Conservation (phyloP, 1,140 invertebrate species). For the Amyelois transitella region DNA sequence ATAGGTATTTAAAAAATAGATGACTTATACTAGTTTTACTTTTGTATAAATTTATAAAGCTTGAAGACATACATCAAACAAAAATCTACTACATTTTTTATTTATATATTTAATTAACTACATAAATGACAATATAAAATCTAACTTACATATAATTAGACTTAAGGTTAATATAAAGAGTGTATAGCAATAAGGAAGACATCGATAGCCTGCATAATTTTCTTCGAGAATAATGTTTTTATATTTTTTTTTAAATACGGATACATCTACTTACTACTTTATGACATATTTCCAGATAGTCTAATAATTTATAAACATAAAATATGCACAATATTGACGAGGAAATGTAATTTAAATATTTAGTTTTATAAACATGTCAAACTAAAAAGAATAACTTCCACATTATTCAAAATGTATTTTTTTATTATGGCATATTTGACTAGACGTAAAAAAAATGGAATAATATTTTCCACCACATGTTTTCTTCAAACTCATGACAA, state of each 20-base stretch:
- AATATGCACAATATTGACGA: no score
- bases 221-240: constrained; percentile 18
- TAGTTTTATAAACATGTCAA: no score
- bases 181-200: constrained; percentile 73
- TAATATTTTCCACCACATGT: no score
- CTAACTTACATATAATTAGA: constrained; percentile 58
- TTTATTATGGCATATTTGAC: no score
- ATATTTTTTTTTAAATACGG: neutral
- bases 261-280: neutral
- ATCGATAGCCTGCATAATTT: constrained; percentile 71
- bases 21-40: neutral
- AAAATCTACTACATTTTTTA: neutral
- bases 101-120: constrained; percentile 6
- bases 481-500: no score
- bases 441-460: no score
- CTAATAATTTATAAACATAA: no score
- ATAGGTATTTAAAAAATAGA: neutral
- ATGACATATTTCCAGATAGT: no score
- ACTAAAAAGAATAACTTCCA: no score
- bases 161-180: constrained; percentile 63
- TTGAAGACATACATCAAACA: neutral
- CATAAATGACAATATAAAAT: constrained; percentile 29
- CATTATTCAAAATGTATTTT: no score
- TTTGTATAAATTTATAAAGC: constrained; percentile 5
- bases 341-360: no score